Evolutionary conservation across 2,797 vertebrate species (phyloP).

Genomic region (Rhincodon typus): DNA sequence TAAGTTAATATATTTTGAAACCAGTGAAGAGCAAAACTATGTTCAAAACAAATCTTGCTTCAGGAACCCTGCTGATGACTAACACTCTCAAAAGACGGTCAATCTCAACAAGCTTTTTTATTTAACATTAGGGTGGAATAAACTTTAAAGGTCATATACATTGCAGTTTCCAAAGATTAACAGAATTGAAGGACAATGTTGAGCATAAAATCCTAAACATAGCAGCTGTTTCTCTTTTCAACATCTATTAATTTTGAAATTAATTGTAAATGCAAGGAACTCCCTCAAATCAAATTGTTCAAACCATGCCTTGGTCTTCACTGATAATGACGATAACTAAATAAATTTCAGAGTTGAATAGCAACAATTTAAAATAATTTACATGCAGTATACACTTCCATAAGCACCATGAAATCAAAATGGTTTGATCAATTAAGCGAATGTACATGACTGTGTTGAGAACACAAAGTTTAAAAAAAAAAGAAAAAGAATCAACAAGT

Average conservation of each 20-base stretch:
- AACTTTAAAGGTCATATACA: background rate
- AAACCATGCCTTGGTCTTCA: background rate
- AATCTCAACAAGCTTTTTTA: background rate
- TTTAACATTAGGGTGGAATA: background rate
- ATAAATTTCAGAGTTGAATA: background rate
- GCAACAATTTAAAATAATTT: background rate
- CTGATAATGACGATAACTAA: background rate
- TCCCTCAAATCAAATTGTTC: background rate
- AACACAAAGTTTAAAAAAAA: background rate
- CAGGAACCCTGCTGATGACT: background rate
- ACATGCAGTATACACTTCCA: background rate
- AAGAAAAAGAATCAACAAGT: background rate
- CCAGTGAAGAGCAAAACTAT: background rate
- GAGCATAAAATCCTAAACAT: background rate
- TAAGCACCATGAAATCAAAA: background rate
- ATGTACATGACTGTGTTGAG: background rate
- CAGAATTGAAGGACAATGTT: background rate
- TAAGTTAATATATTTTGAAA: conserved; percentile 10
- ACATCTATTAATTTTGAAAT: background rate
- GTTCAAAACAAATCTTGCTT: background rate
- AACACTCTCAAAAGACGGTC: background rate
- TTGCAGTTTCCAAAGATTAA: background rate
- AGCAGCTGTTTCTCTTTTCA: background rate
- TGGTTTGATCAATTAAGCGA: background rate
- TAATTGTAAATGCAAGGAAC: background rate